Evolutionary conservation across 2,888 invertebrate species (phyloP).

Genomic region (Yponomeuta sedellus): DNA sequence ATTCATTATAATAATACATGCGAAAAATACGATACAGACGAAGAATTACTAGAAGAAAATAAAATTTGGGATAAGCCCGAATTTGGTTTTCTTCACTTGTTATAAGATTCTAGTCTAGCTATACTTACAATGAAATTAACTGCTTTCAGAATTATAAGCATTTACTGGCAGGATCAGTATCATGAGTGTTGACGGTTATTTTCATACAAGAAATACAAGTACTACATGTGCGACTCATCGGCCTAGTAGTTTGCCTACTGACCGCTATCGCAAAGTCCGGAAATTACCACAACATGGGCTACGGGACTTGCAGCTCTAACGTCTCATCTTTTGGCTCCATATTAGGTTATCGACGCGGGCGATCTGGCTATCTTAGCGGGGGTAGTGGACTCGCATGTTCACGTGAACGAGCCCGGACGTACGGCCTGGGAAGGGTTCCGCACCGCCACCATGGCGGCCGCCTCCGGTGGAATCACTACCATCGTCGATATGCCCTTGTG

Average conservation of each 20-base stretch:
- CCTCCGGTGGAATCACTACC: slow-evolving; percentile 83
- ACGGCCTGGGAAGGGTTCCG: slow-evolving; percentile 83
- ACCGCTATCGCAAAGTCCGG: neutral
- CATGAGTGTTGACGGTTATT: too few species aligned
- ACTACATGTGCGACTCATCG: neutral
- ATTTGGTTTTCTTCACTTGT: too few species aligned
- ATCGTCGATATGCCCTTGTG: slow-evolving; percentile 85
- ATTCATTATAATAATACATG: too few species aligned
- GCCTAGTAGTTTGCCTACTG: neutral
- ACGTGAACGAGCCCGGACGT: slow-evolving; percentile 83
- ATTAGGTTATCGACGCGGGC: slow-evolving; percentile 46
- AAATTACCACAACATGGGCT: neutral
- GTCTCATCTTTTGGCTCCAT: slow-evolving; percentile 12
- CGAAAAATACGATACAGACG: too few species aligned
- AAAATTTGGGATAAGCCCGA: too few species aligned
- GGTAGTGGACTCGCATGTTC: slow-evolving; percentile 82
- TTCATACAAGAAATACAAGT: neutral
- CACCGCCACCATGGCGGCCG: slow-evolving; percentile 83
- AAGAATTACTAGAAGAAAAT: too few species aligned
- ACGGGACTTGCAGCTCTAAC: neutral
- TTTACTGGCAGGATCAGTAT: too few species aligned
- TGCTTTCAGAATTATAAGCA: too few species aligned
- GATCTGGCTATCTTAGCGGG: slow-evolving; percentile 76
- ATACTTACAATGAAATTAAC: too few species aligned
- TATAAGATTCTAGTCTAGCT: too few species aligned